Evolutionary conservation across 2,797 vertebrate genomes (phyloP).

Genomic region (Micrastur ruficollis): DNA sequence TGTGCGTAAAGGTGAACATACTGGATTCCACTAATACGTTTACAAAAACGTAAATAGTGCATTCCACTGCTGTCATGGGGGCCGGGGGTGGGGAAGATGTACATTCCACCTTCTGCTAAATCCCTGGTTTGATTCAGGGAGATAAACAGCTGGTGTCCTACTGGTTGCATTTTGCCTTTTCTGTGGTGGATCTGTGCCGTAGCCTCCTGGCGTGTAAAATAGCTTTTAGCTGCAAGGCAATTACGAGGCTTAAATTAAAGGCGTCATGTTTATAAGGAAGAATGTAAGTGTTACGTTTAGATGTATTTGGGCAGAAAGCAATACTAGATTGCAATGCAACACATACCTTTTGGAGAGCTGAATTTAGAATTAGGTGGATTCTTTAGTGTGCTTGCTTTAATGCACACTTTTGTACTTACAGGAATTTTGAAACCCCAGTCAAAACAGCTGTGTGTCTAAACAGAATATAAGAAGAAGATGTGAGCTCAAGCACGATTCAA

Average conservation of each 20-base stretch:
- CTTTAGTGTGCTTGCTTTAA: background rate
- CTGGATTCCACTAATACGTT: background rate
- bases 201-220: background rate
- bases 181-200: background rate
- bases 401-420: accelerated
- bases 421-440: background rate
- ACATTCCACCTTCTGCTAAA: background rate
- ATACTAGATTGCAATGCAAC: background rate
- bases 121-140: background rate
- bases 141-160: background rate
- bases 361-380: background rate
- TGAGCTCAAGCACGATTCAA: background rate
- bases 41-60: background rate
- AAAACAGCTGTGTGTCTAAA: background rate
- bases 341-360: background rate
- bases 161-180: background rate
- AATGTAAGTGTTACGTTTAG: background rate
- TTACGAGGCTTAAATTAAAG: background rate
- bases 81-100: background rate
- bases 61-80: background rate
- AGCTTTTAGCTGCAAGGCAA: background rate
- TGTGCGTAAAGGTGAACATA: background rate
- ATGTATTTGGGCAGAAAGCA: background rate
- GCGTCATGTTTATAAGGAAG: background rate
- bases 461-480: background rate